Base-by-base conservation (phyloP, 1,140 invertebrate species). In the Drosophila bocki region DNA sequence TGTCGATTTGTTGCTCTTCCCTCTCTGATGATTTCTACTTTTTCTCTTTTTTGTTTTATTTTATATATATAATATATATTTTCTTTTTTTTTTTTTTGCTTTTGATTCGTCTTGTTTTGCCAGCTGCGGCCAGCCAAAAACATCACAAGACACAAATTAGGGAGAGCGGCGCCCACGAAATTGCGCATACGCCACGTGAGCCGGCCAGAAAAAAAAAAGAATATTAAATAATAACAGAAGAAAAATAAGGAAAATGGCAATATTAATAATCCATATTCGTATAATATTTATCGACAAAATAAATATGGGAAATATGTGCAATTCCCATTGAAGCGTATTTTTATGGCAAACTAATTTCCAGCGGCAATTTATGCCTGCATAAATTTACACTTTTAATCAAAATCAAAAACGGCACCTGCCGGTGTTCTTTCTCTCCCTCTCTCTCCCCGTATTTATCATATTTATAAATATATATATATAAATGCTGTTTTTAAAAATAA, bases 401-500 rank as follows among this genome's bases (percentile, higher is more conserved):
- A 51, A 12, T 32, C 26, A 11, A 9, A 29, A 29, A 6, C 26
- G 26, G 26, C 26, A 29, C 26, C 26, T 29, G 26, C 5, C 26
- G 6, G 26, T 7, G 26, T 29, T 13, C 8, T 11, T 29, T 13
- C 15, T 7, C 22, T 29, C 26, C 6, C 13, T 12, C 15, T 7
- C 15, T 29, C 26, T 13, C 13, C 15, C 15, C 3, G 0, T 50
- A 50, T 50, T 29, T 50, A 48, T 33, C 29, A 22, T 11, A 37
- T 39, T 22, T 37, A 56, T 39, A 39, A n/a, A 54, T 54, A 32
- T n/a, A 45, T 32, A 45, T 32, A 56, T 44, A 65, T 53, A 56
- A 56, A 42, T 58, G 44, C 32, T 44, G 57, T 26, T 82, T 50
- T 82, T 87, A 87, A 83, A 87, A 87, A 87, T 87, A 87, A 86